These are phyloP conservation scores for Toxotes chatareus DNA, from an alignment of 2,113 vertebrate genomes.

Conservation along the genomic window DNA sequence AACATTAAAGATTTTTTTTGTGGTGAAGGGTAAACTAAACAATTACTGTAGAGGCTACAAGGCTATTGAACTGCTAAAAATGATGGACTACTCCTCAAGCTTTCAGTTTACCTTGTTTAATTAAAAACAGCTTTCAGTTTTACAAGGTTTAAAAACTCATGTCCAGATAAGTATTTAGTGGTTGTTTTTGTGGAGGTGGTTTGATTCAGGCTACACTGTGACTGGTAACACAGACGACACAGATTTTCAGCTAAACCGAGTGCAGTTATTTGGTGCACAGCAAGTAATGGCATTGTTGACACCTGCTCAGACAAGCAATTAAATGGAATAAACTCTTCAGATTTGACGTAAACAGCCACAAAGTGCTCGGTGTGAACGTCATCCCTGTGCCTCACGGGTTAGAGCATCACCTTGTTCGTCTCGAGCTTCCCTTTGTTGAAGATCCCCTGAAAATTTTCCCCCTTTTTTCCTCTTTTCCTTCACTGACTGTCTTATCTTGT, in stretches of 20 bases:
- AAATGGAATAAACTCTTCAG: slow-evolving; percentile 16
- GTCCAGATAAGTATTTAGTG: not conserved
- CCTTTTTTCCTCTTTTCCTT: slow-evolving; percentile 49
- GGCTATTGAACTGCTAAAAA: not conserved
- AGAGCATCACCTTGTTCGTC: slow-evolving; percentile 47
- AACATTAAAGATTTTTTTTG: not conserved
- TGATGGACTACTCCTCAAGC: not conserved
- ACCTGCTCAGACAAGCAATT: slow-evolving; percentile 21
- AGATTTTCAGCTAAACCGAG: not conserved
- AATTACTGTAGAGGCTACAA: not conserved
- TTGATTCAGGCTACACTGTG: slow-evolving; percentile 5
- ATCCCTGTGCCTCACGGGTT: slow-evolving; percentile 32
- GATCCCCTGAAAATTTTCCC: slow-evolving; percentile 43
- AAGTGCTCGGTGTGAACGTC: slow-evolving; percentile 19
- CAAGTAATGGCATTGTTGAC: slow-evolving; percentile 8
- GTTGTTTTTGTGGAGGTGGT: not conserved
- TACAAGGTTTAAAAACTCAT: not conserved
- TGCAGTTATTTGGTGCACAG: slow-evolving; percentile 12
- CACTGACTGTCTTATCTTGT: slow-evolving; percentile 69
- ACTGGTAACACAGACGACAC: slow-evolving; percentile 5
- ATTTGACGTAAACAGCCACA: slow-evolving; percentile 16
- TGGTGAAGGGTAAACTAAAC: not conserved
- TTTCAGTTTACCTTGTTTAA: not conserved
- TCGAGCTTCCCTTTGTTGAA: slow-evolving; percentile 49
- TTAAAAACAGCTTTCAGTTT: not conserved